Evolutionary conservation across 2,797 vertebrate species (phyloP).

Genomic region (Argentina silus): DNA sequence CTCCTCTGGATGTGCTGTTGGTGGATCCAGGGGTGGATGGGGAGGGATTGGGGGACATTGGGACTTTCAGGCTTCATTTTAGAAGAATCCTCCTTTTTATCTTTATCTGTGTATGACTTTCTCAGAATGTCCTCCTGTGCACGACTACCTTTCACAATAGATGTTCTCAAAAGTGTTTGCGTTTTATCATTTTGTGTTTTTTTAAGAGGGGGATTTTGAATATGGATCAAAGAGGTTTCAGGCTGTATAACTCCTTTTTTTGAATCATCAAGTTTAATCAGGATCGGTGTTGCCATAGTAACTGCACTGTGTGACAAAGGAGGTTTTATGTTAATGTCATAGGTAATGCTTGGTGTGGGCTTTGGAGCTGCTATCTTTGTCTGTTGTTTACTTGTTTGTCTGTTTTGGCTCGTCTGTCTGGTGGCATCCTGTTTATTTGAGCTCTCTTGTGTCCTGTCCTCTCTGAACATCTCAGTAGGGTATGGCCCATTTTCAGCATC

Average conservation of each 20-base stretch:
- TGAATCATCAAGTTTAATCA: neutral
- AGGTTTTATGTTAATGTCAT: slow-evolving; percentile 7
- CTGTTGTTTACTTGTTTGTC: neutral
- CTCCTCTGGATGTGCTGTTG: slow-evolving; percentile 2
- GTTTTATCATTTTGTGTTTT: neutral
- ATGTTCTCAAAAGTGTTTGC: neutral
- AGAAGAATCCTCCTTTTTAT: neutral
- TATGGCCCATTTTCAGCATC: neutral
- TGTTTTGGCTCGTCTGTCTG: neutral
- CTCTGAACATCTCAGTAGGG: neutral
- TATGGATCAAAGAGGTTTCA: neutral
- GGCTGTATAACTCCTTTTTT: neutral
- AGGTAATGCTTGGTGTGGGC: neutral
- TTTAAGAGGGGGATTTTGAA: neutral
- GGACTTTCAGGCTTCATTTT: slow-evolving; percentile 1
- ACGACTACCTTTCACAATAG: neutral
- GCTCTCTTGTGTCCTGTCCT: neutral
- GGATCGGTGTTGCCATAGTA: slow-evolving; percentile 1
- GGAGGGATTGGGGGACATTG: neutral
- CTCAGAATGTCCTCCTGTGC: neutral
- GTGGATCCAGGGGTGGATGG: slow-evolving; percentile 12
- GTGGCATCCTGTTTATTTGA: slow-evolving; percentile 1
- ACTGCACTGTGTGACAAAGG: neutral
- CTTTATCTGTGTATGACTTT: neutral
- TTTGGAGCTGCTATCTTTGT: neutral